Conservation (phyloP, 1,140 invertebrate species). For the Archivesica marissinica region DNA sequence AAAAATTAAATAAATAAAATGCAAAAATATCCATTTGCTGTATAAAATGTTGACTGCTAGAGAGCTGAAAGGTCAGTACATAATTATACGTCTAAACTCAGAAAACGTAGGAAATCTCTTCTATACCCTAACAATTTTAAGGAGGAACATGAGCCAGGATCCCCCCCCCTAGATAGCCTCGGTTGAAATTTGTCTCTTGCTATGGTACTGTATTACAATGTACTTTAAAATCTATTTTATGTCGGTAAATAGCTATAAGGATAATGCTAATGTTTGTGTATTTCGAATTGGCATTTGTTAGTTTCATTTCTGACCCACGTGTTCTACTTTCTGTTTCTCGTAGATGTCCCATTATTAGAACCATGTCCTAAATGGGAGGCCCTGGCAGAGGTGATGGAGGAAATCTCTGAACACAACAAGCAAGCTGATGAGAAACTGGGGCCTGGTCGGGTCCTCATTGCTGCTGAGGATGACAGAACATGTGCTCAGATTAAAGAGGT, state of each 20-base stretch:
- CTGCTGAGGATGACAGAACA: slow-evolving; percentile 92
- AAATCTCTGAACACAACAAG: slow-evolving; percentile 80
- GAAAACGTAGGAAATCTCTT: too few species aligned
- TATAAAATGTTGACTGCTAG: too few species aligned
- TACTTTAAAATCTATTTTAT: too few species aligned
- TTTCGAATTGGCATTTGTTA: neutral
- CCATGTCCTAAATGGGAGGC: slow-evolving; percentile 95
- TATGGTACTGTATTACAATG: too few species aligned
- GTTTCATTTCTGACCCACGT: neutral
- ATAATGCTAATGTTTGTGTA: slow-evolving; percentile 10
- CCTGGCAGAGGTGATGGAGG: slow-evolving; percentile 81
- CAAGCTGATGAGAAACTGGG: slow-evolving; percentile 78
- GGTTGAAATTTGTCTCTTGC: too few species aligned
- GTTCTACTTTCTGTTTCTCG: slow-evolving; percentile 12
- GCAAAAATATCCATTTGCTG: too few species aligned
- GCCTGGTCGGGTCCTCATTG: slow-evolving; percentile 90
- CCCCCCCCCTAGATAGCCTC: too few species aligned
- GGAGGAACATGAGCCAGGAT: too few species aligned
- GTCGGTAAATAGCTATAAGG: neutral
- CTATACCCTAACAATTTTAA: too few species aligned
- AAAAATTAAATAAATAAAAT: too few species aligned
- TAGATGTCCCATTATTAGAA: slow-evolving; percentile 87
- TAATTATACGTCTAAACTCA: too few species aligned
- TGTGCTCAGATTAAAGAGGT: slow-evolving; percentile 90
- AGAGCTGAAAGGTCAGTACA: too few species aligned